These are phyloP conservation scores for Chrysomela aeneicollis DNA, from an alignment of 2,888 invertebrate genomes.

Conservation along the genomic window DNA sequence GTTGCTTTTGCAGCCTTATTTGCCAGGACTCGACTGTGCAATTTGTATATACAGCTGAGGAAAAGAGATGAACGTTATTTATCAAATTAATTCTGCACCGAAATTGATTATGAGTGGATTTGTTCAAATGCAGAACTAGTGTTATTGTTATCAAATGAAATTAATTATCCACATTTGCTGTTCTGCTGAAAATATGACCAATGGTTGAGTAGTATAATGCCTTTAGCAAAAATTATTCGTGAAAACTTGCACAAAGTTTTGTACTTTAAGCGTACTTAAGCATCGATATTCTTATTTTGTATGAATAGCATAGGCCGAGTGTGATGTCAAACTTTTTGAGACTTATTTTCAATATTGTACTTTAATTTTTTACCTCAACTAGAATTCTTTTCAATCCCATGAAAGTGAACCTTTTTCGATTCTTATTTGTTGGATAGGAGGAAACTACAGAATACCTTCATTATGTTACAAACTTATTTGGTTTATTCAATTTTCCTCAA, in stretches of 20 bases:
- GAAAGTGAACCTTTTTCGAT: no score
- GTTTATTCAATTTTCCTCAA: no score
- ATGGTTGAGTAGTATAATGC: constrained; percentile 9
- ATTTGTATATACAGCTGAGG: constrained; percentile 52
- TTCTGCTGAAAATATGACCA: not conserved
- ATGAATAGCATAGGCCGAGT: not conserved
- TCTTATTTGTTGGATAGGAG: no score
- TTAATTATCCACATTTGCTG: not conserved
- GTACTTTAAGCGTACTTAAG: constrained; percentile 40
- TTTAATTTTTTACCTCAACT: not conserved
- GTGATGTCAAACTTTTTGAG: not conserved
- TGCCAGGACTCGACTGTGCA: constrained; percentile 59
- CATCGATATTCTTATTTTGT: constrained; percentile 13
- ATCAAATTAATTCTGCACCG: constrained; percentile 19
- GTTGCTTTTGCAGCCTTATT: constrained; percentile 30
- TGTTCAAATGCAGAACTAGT: not conserved
- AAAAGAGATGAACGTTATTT: constrained; percentile 18
- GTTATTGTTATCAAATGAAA: not conserved
- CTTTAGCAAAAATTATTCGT: constrained; percentile 24
- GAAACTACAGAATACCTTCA: no score
- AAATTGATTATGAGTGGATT: not conserved
- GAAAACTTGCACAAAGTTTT: constrained; percentile 40
- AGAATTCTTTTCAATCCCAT: not conserved
- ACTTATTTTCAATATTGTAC: not conserved
- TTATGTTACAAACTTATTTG: no score